phyloP scores from a whole-genome alignment of 2,888 invertebrate genomes.

The Arctia plantaginis region DNA sequence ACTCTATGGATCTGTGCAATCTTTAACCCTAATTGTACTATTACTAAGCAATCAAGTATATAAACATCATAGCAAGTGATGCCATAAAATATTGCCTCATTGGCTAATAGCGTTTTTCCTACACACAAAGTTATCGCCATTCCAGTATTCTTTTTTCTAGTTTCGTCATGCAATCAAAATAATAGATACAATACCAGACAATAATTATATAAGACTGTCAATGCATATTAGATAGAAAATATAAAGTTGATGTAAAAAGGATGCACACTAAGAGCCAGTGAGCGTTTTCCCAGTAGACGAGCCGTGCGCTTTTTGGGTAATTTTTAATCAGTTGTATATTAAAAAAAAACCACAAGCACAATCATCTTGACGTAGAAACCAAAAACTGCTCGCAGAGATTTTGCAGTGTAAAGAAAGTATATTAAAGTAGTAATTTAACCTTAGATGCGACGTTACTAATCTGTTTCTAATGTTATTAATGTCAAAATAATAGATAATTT shows the following conservation, averaged over 20 bases:
- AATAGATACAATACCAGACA: too few species aligned
- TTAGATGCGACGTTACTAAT: not conserved
- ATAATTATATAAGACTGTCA: too few species aligned
- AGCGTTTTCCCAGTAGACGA: not conserved
- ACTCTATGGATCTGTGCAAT: slow-evolving; percentile 29
- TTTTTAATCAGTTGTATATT: not conserved
- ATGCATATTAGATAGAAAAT: not conserved
- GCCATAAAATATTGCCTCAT: slow-evolving; percentile 2
- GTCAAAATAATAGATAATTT: slow-evolving; percentile 3
- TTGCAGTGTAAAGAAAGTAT: not conserved
- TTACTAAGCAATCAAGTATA: slow-evolving; percentile 17
- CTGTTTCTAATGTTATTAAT: not conserved
- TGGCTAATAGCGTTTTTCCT: not conserved
- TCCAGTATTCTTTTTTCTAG: not conserved
- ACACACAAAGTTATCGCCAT: not conserved
- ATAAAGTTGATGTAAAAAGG: not conserved
- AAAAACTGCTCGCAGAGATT: not conserved
- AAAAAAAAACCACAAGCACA: not conserved
- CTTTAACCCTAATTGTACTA: slow-evolving; percentile 31
- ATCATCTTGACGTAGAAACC: not conserved
- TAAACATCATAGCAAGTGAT: not conserved
- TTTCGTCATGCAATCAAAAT: not conserved
- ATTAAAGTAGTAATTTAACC: not conserved
- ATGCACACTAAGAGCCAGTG: not conserved
- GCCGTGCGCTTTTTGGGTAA: not conserved